Conservation (phyloP, 2,113 vertebrate genomes). For the Fulica atra region DNA sequence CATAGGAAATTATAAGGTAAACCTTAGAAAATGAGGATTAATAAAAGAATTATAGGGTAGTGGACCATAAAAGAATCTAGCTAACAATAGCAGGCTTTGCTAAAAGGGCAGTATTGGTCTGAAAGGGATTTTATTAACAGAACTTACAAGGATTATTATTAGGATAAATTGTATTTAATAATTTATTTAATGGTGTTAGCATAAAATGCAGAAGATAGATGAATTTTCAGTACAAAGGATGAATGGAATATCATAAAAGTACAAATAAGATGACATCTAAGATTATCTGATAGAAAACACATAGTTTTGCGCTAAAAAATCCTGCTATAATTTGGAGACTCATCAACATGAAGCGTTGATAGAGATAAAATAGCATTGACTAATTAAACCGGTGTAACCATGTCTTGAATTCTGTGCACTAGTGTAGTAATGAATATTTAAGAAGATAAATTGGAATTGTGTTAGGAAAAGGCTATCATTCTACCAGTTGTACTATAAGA, state of each 20-base stretch:
- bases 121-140: background rate
- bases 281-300: background rate
- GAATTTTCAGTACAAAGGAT: background rate
- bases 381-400: background rate
- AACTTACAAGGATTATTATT: background rate
- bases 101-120: background rate
- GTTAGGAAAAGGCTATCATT: background rate
- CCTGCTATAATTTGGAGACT: background rate
- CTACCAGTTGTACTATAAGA: background rate
- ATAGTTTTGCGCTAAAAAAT: background rate
- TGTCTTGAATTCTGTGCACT: background rate
- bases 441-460: background rate
- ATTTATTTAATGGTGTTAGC: background rate
- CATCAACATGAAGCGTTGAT: background rate
- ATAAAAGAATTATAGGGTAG: background rate
- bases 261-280: background rate
- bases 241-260: background rate
- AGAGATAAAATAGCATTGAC: background rate
- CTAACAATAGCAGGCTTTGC: background rate
- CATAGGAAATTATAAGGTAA: background rate
- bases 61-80: background rate
- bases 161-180: background rate
- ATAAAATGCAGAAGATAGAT: background rate
- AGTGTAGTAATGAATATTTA: constrained; percentile 5
- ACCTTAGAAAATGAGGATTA: background rate